Conservation (phyloP, 37 sponge, comb jelly and placozoan genomes). For the Corticium candelabrum region DNA sequence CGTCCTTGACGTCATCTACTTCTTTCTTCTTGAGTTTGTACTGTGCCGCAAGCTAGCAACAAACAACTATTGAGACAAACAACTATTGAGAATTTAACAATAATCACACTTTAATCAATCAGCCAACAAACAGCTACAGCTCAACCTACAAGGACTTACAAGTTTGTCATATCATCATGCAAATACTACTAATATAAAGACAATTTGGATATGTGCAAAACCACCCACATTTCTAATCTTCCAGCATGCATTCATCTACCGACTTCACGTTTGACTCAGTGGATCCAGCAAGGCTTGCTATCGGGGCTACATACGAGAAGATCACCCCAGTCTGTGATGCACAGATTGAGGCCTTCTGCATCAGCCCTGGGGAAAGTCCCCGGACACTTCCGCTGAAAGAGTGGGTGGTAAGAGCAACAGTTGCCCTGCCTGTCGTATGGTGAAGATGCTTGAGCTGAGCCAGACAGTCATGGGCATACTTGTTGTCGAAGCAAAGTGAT, state of each 20-base stretch:
- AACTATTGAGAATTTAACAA: background rate
- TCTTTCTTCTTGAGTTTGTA: slow-evolving; percentile 19
- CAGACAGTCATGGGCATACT: background rate
- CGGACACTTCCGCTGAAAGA: slow-evolving; percentile 78
- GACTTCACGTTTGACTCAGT: background rate
- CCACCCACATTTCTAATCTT: no score
- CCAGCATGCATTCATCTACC: no score
- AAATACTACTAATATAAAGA: no score
- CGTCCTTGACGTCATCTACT: slow-evolving; percentile 14
- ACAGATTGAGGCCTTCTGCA: slow-evolving; percentile 1
- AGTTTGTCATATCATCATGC: no score
- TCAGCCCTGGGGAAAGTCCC: slow-evolving; percentile 83
- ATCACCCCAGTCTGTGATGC: background rate
- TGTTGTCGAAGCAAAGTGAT: background rate
- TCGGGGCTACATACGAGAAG: background rate
- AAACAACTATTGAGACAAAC: no score
- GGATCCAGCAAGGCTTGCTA: background rate
- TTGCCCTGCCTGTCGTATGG: slow-evolving; percentile 18
- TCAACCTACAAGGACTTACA: no score
- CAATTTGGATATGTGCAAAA: no score
- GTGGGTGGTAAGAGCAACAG: slow-evolving; percentile 43
- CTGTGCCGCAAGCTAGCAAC: slow-evolving; percentile 11
- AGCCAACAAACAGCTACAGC: no score
- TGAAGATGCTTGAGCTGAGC: slow-evolving; percentile 40
- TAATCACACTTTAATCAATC: background rate